These are phyloP conservation scores for Limonius californicus DNA, from an alignment of 1,140 invertebrate species.

Conservation along the genomic window DNA sequence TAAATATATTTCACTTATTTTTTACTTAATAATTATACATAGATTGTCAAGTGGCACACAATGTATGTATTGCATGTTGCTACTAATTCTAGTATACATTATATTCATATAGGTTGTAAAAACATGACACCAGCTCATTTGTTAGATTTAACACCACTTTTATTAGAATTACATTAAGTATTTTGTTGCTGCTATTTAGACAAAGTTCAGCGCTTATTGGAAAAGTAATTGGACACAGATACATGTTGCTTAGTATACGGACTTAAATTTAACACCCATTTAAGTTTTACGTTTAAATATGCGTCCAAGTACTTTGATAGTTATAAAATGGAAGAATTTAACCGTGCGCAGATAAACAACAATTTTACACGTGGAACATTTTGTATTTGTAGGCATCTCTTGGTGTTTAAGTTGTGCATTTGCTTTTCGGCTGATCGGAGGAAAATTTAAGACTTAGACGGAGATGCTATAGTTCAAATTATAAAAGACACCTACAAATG, in stretches of 20 bases:
- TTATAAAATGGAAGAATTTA: constrained; percentile 7
- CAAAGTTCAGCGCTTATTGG: not conserved
- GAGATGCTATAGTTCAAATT: too few species aligned
- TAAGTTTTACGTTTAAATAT: not conserved
- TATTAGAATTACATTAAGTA: not conserved
- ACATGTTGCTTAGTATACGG: not conserved
- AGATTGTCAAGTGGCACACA: constrained; percentile 10
- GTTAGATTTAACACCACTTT: not conserved
- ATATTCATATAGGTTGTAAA: not conserved
- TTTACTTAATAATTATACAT: constrained; percentile 8
- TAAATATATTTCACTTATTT: not conserved
- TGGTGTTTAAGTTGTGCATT: too few species aligned
- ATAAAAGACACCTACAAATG: too few species aligned
- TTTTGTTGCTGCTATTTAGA: too few species aligned
- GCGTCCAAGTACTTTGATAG: constrained; percentile 6
- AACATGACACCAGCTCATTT: not conserved
- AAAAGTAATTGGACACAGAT: not conserved
- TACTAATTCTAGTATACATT: not conserved
- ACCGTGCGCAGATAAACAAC: constrained; percentile 12
- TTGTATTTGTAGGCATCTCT: too few species aligned
- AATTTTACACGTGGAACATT: too few species aligned
- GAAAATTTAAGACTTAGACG: too few species aligned
- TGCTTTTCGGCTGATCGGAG: too few species aligned
- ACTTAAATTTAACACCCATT: not conserved
- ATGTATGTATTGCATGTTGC: not conserved